phyloP scores from a whole-genome alignment of 2,888 invertebrate species.

The Omphaloscelis lunosa region DNA sequence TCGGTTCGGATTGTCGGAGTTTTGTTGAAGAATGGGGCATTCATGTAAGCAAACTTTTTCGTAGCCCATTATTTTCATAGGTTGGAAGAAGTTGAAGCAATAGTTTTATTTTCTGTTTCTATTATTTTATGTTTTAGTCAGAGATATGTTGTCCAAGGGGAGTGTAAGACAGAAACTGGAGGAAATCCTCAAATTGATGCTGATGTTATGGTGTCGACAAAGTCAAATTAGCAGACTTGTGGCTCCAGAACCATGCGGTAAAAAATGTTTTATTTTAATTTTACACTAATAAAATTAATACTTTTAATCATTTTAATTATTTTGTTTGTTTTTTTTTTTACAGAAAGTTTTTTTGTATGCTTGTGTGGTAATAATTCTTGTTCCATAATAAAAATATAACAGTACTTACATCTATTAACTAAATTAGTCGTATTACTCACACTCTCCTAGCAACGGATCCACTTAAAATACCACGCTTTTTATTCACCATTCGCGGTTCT shows the following conservation, averaged over 20 bases:
- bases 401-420: background rate
- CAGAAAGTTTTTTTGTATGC: background rate
- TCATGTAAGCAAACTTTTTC: slow-evolving; percentile 80
- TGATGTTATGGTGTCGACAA: slow-evolving; percentile 95
- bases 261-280: slow-evolving; percentile 47
- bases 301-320: background rate
- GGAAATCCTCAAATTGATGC: slow-evolving; percentile 95
- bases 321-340: background rate
- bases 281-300: background rate
- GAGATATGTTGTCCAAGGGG: slow-evolving; percentile 82
- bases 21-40: slow-evolving; percentile 78
- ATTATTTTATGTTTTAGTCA: slow-evolving; percentile 81
- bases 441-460: slow-evolving; percentile 18
- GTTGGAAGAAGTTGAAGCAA: slow-evolving; percentile 10
- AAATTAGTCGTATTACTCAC: slow-evolving; percentile 39
- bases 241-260: slow-evolving; percentile 91
- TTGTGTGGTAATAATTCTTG: background rate
- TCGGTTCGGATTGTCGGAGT: slow-evolving; percentile 34
- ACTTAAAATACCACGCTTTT: slow-evolving; percentile 33
- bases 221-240: slow-evolving; percentile 93
- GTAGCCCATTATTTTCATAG: slow-evolving; percentile 24
- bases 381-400: slow-evolving; percentile 13
- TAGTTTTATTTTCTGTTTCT: slow-evolving; percentile 38
- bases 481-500: background rate
- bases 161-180: slow-evolving; percentile 92